Conservation (phyloP, 1,140 invertebrate genomes). For the Trypoxylus dichotomus region DNA sequence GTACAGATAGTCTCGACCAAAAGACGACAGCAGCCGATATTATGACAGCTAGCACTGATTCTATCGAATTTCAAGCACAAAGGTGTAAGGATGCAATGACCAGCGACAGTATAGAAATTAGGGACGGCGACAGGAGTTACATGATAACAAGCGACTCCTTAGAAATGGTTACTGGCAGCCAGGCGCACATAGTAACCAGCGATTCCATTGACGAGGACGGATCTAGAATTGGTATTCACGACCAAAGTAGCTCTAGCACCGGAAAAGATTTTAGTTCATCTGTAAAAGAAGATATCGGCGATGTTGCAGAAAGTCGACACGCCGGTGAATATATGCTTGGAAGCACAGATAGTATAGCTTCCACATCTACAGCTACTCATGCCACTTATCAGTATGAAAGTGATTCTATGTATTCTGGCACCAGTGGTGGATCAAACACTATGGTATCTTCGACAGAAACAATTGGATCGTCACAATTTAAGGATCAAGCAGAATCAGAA, state of each 20-base stretch:
- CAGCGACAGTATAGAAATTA: slow-evolving; percentile 58
- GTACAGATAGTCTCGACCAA: slow-evolving; percentile 63
- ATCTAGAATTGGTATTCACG: slow-evolving; percentile 52
- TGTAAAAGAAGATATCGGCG: slow-evolving; percentile 53
- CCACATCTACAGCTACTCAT: slow-evolving; percentile 74
- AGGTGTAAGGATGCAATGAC: slow-evolving; percentile 43
- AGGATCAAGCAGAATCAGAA: slow-evolving; percentile 45
- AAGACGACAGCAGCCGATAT: slow-evolving; percentile 57
- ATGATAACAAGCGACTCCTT: slow-evolving; percentile 57
- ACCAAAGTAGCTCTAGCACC: slow-evolving; percentile 55
- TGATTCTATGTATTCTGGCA: slow-evolving; percentile 79
- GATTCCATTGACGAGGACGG: slow-evolving; percentile 59
- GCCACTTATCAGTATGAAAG: slow-evolving; percentile 83
- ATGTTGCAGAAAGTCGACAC: slow-evolving; percentile 50
- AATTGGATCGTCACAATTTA: slow-evolving; percentile 55
- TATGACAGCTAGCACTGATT: slow-evolving; percentile 66
- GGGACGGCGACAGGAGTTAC: slow-evolving; percentile 47
- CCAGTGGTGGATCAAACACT: slow-evolving; percentile 74
- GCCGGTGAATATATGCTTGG: slow-evolving; percentile 61
- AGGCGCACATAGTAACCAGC: slow-evolving; percentile 46
- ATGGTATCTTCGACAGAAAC: slow-evolving; percentile 73
- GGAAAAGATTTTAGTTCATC: slow-evolving; percentile 56
- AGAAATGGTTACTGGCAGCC: slow-evolving; percentile 49
- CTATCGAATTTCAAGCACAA: slow-evolving; percentile 60
- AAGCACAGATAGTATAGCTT: slow-evolving; percentile 70